These are phyloP conservation scores for Zaprionus tsacasi DNA, from an alignment of 1,140 invertebrate species.

Conservation along the genomic window DNA sequence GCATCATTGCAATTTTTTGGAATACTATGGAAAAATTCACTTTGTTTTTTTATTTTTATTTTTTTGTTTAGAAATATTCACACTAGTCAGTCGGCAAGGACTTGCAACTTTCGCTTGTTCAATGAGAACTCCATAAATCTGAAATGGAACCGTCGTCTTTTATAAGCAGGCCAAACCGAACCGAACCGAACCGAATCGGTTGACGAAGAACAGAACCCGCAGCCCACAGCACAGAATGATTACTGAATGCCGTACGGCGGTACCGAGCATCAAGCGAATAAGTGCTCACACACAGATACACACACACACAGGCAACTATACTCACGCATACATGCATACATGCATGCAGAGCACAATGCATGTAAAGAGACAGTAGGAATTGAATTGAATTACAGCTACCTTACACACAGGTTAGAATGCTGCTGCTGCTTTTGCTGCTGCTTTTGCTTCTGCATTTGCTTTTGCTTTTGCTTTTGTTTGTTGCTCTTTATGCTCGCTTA, in stretches of 20 bases:
- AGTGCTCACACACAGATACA: slow-evolving; percentile 43
- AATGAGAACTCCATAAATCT: slow-evolving; percentile 66
- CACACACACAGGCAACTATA: slow-evolving; percentile 14
- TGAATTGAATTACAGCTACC: slow-evolving; percentile 66
- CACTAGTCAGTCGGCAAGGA: slow-evolving; percentile 49
- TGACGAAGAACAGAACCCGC: slow-evolving; percentile 70
- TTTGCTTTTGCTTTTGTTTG: slow-evolving; percentile 6
- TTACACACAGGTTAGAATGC: slow-evolving; percentile 49
- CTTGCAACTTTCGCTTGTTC: slow-evolving; percentile 55
- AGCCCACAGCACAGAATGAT: slow-evolving; percentile 76
- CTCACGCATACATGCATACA: slow-evolving; percentile 17
- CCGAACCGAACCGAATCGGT: slow-evolving; percentile 32
- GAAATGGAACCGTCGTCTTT: slow-evolving; percentile 61
- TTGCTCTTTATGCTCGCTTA: slow-evolving; percentile 21
- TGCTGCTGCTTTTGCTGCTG: slow-evolving; percentile 31
- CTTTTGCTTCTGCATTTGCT: background rate
- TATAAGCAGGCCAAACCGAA: slow-evolving; percentile 58
- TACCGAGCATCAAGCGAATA: slow-evolving; percentile 67
- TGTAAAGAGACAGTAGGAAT: slow-evolving; percentile 49
- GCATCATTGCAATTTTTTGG: slow-evolving; percentile 6
- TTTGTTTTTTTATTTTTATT: background rate
- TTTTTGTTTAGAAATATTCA: background rate
- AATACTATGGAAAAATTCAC: slow-evolving; percentile 16
- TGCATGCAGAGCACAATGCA: slow-evolving; percentile 10
- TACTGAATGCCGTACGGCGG: slow-evolving; percentile 65